These are phyloP conservation scores for Psittacara wagleri DNA, from an alignment of 2,113 vertebrate genomes.

Conservation along the genomic window DNA sequence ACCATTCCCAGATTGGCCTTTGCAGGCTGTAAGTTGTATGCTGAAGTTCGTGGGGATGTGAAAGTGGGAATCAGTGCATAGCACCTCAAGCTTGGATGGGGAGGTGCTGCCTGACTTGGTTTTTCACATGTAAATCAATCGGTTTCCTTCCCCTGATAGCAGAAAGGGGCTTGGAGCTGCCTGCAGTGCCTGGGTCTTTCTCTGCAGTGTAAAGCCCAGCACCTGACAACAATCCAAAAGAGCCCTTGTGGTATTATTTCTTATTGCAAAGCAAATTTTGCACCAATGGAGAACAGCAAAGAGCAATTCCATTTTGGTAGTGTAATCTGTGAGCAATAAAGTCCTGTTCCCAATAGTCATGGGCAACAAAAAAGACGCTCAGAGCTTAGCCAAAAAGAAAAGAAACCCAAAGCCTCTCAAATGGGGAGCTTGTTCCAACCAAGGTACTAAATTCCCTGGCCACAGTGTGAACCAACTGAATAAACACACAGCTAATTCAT, in stretches of 20 bases:
- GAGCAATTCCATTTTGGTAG: neutral
- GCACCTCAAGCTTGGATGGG: neutral
- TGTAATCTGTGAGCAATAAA: slow-evolving; percentile 24
- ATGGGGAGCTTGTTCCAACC: neutral
- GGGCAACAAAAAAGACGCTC: neutral
- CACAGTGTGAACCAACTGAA: neutral
- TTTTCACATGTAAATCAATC: neutral
- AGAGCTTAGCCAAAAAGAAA: neutral
- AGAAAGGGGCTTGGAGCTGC: neutral
- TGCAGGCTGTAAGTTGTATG: neutral
- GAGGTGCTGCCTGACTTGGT: neutral
- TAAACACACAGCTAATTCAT: slow-evolving; percentile 40
- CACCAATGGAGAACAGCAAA: neutral
- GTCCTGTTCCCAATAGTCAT: neutral
- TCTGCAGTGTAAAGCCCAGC: neutral
- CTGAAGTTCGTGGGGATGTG: neutral
- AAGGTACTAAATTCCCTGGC: neutral
- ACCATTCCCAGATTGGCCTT: neutral
- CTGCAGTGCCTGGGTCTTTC: neutral
- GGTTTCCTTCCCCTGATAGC: neutral
- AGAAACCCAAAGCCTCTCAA: neutral
- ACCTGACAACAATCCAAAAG: neutral
- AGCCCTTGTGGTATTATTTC: neutral
- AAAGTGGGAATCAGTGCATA: neutral
- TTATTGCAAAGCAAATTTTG: slow-evolving; percentile 15